Evolutionary conservation across 2,797 vertebrate species (phyloP), one percentile per base, ranked within the genome.

Genomic region (Phoebastria nigripes): DNA sequence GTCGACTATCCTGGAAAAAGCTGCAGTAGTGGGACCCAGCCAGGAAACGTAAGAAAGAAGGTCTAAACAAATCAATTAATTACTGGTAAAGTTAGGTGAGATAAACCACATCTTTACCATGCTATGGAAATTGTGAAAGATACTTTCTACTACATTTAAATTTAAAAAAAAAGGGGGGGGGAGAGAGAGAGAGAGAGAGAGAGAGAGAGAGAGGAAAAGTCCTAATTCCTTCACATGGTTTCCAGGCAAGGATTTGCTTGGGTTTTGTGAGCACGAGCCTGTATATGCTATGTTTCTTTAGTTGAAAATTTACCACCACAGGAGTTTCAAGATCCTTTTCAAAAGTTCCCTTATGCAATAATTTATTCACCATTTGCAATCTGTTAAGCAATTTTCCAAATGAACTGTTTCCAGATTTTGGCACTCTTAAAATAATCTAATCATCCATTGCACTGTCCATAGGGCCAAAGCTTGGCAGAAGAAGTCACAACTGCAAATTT

Each of bases 351-450:
- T 41, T 42, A 37, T 84, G 42, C 37, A 41, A 90, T 79, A 69
- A 93, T 72, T 72, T 72, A 81, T 87, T 88, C 77, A 77, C 76
- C 42, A 65, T 83, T 90, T 78, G 26, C 69, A 90, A 82, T 82
- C 85, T 78, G 69, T 70, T 86, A 88, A 82, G 35, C 58, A 81
- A 55, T 94, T 90, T 92, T 86, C 42, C n/a, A 86, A 93, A 61
- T 39, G 7, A 93, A 56, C n/a, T 73, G 12, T 35, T 87, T 79
- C 41, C 46, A 71, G 41, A 63, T 54, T 80, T 56, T 70, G 67
- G 49, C 41, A 80, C 47, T 82, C 41, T 47, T 35, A 67, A 94
- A 82, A 89, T 84, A 46, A 39, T 62, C 41, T 29, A 59, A 35
- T 86, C 22, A 61, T 56, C 42, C 47, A 24, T 62, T n/a, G n/a